Base-by-base conservation (phyloP, 2,888 invertebrate genomes). In the Lithophane leautieri region DNA sequence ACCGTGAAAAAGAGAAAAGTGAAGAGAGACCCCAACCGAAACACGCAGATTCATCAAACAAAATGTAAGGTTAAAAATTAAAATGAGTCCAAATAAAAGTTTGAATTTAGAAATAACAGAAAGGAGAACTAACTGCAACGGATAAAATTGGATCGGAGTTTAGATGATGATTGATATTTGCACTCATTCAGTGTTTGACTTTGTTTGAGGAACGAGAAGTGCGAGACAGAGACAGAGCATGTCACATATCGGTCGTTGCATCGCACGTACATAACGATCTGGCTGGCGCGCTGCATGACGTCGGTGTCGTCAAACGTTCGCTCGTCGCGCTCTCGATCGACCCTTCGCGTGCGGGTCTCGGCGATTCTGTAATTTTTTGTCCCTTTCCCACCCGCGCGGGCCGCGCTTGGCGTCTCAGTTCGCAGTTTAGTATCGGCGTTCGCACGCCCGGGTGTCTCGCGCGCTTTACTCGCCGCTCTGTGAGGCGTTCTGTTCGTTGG, bases 241-340 rank as follows among this genome's bases (percentile, higher is more conserved):
- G 89, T 83, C 73, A 77, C 73, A 83, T 78, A 81, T 84, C 78
- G 84, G 71, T 58, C 82, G 83, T 75, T 83, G 62, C 82, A 61
- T 85, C 87, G 89, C 91, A 94, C 98, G 97, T 98, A 98, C 98
- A 98, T 98, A 95, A 98, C 98, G 95, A 98, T 98, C 96, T 98
- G 98, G 97, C 98, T 98, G 94, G 98, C 98, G 94, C 98, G 97
- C 96, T 98, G 98, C 97, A 98, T 97, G 91, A 98, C 98, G 94
- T 98, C 97, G 90, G 98, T 97, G 95, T 98, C 98, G 94, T 98
- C 98, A 92, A 98, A 97, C 78, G 93, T 96, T 97, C 94, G 97
- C 95, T 94, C 97, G 95, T 95, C 97, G 90, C 97, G 95, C 92
- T 97, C 97, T 89, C 97, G 95, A 86, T 97, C 95, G 84, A 93